Base-by-base conservation (phyloP, 2,113 vertebrate species). In the Tapirus terrestris region DNA sequence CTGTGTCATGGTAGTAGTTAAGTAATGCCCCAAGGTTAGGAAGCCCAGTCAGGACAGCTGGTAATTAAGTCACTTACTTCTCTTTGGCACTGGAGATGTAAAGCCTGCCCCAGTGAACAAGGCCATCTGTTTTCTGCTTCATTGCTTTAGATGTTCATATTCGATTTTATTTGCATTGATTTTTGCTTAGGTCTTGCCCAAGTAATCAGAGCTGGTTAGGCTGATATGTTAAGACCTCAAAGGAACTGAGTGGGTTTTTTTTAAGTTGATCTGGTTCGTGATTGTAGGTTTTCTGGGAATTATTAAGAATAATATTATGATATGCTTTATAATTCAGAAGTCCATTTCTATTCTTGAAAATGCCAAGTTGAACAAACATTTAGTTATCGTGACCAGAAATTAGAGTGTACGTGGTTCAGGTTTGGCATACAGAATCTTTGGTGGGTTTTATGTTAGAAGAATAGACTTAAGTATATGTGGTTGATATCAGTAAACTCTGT, bases 101-200 rank as follows among this genome's bases (percentile, higher is more conserved):
- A 94, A 96, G 21, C 63, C 67, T 27, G 81, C 84, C 67, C 68
- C 6, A 0, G 5, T 23, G 33, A 94, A 58, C 33, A 48, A 72
- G 53, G 76, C 96, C 96, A 73, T 97, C 96, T 96, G 95, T 75
- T 93, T 60, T 29, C 45, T 63, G 86, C 83, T 89, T 91, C 14
- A 0, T 36, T 93, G 85, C 43, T 6, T 94, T 70, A 31, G 58
- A 65, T 91, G 36, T 86, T 76, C 23, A 56, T 58, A 39, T 11
- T 48, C 12, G 12, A 31, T 65, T 95, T 89, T n/a, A 73, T 87
- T 95, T 80, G n/a, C 89, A 90, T 83, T 83, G 85, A 87, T 92
- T 93, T 94, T 76, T 87, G 43, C 72, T 91, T 60, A 43, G 39
- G 25, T 92, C 60, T 83, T 96, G 43, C 45, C 43, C 31, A 18